Evolutionary conservation across 2,113 vertebrate genomes (phyloP).

Genomic region (Pterocles burchelli): DNA sequence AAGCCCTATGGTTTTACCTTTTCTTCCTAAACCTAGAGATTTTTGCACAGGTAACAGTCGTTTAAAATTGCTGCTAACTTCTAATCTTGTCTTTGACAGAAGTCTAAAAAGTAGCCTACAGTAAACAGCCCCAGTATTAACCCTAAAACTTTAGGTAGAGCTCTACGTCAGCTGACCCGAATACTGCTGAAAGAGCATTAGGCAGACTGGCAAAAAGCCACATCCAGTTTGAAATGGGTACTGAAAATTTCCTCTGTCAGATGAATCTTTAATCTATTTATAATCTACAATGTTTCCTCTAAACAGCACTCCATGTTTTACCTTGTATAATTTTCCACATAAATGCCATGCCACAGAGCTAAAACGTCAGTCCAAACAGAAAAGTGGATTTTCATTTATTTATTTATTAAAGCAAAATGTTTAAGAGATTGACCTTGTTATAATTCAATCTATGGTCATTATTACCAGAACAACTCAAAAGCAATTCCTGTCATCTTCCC

Average conservation of each 20-base stretch:
- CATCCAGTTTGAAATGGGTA: background rate
- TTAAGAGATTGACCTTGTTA: constrained; percentile 27
- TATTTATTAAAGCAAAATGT: background rate
- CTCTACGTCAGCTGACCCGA: background rate
- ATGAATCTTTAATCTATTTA: constrained; percentile 67
- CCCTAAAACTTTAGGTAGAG: background rate
- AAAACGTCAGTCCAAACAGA: background rate
- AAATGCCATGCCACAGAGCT: constrained; percentile 19
- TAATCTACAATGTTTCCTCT: constrained; percentile 41
- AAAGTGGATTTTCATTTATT: background rate
- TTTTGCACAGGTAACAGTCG: fast-evolving
- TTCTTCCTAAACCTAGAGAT: background rate
- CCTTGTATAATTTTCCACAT: constrained; percentile 40
- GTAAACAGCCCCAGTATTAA: background rate
- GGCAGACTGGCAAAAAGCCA: constrained; percentile 30
- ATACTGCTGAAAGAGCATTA: background rate
- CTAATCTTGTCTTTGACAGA: background rate
- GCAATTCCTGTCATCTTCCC: constrained; percentile 25
- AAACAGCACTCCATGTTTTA: constrained; percentile 44
- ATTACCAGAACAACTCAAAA: constrained; percentile 50
- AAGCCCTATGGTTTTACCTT: background rate
- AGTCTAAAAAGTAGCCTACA: background rate
- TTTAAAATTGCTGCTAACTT: background rate
- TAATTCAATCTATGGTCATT: constrained; percentile 19
- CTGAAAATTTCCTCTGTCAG: constrained; percentile 45